Conservation (phyloP, 2,888 invertebrate species). For the Tetropium fuscum region DNA sequence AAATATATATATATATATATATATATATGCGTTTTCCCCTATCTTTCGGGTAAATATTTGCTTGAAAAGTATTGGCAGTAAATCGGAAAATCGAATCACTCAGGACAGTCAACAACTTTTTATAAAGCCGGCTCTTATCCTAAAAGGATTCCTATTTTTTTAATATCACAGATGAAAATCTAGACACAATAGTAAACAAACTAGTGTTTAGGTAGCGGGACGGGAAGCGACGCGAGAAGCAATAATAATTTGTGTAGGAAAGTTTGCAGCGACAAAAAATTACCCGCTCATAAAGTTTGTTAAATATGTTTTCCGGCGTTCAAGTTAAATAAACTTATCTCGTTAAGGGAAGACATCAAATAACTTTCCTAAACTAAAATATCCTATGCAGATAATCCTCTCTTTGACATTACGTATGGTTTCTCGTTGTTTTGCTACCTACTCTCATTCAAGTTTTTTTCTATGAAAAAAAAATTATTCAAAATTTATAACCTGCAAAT, state of each 20-base stretch:
- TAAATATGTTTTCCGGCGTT: neutral
- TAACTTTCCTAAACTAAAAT: neutral
- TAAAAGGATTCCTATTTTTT: conserved; percentile 2
- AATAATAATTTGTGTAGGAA: neutral
- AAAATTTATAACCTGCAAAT: too few relatives aligned
- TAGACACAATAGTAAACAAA: conserved; percentile 15
- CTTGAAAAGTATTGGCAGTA: conserved; percentile 8
- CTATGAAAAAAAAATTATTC: too few relatives aligned
- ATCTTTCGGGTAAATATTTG: conserved; percentile 6
- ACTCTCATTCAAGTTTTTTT: too few relatives aligned
- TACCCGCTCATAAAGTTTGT: neutral
- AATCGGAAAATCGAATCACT: conserved; percentile 14
- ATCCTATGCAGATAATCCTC: neutral
- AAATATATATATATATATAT: too few relatives aligned
- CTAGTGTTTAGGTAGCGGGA: neutral
- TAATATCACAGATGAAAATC: conserved; percentile 5
- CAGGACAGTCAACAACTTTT: conserved; percentile 16
- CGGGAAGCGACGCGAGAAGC: neutral
- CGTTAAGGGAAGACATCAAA: conserved; percentile 3
- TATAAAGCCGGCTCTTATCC: neutral
- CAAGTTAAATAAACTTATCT: conserved; percentile 11
- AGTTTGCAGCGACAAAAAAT: neutral
- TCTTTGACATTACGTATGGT: conserved; percentile 6
- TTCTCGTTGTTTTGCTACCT: too few relatives aligned
- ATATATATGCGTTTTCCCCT: too few relatives aligned